A percentile compares a stretch with the other conserved stretches of the same genome.
These are phyloP conservation scores for Oedothorax gibbosus DNA, from an alignment of 1,140 invertebrate genomes.

Conservation along the genomic window DNA sequence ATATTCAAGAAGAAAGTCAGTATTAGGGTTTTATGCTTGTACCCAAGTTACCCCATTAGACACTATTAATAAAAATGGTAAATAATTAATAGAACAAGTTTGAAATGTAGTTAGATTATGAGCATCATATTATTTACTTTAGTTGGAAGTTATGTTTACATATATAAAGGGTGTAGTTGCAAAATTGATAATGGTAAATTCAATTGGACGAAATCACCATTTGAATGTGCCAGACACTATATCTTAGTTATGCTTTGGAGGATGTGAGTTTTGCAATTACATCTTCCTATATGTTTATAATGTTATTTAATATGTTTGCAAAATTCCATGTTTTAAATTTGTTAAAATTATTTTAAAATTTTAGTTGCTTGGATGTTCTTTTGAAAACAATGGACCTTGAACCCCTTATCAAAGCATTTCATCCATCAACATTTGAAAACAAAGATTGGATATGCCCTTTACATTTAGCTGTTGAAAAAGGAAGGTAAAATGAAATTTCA, in stretches of 20 bases:
- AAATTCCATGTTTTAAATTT: background rate
- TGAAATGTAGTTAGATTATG: no score
- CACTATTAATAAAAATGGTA: no score
- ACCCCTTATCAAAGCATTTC: constrained; percentile 30
- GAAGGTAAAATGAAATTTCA: constrained; percentile 10
- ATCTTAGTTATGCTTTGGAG: no score
- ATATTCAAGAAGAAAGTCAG: no score
- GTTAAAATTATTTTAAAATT: background rate
- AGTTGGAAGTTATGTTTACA: no score
- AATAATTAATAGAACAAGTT: no score
- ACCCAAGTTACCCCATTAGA: no score
- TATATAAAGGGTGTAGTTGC: no score
- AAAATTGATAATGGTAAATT: background rate
- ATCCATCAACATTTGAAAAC: constrained; percentile 5
- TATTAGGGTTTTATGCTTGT: no score
- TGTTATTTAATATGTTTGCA: background rate
- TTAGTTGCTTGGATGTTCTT: constrained; percentile 46
- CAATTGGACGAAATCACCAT: background rate
- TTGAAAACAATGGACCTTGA: constrained; percentile 38
- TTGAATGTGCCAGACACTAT: no score
- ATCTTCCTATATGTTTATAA: background rate
- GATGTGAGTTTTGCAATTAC: background rate
- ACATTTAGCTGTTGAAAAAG: constrained; percentile 56
- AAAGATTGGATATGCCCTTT: constrained; percentile 44
- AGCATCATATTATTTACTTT: no score